phyloP scores from a whole-genome alignment of 2,113 vertebrate species.

The Jacana jacana region DNA sequence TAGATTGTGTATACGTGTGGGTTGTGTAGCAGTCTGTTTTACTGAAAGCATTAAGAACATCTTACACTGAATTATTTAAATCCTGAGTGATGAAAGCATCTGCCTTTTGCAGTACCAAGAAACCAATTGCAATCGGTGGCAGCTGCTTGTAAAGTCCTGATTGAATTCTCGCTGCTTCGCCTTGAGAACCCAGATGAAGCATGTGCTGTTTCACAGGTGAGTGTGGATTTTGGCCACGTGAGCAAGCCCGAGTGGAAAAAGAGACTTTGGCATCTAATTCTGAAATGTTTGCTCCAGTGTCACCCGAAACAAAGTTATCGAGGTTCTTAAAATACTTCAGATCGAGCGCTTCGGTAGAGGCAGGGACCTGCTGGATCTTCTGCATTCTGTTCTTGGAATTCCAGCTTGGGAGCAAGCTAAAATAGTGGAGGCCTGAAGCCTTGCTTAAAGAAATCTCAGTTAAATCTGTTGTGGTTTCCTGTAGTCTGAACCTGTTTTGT shows the following conservation, averaged over 20 bases:
- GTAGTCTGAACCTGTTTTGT: background rate
- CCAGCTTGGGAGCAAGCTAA: background rate
- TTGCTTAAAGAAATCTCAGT: background rate
- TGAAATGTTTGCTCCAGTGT: background rate
- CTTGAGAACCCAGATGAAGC: conserved; percentile 98
- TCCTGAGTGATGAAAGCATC: background rate
- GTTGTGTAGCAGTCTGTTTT: background rate
- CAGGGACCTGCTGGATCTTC: background rate
- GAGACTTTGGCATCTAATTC: background rate
- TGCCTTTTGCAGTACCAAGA: conserved; percentile 84
- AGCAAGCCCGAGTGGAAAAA: background rate
- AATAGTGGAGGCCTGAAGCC: background rate
- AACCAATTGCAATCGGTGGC: conserved; percentile 95
- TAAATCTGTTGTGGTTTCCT: background rate
- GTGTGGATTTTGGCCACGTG: background rate
- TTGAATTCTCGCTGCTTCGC: conserved; percentile 94
- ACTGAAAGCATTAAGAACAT: background rate
- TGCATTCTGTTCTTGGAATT: background rate
- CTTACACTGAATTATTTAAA: background rate
- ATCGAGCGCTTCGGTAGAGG: accelerated
- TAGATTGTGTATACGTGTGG: background rate
- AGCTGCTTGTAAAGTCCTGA: conserved; percentile 96
- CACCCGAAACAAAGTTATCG: background rate
- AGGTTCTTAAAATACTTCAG: background rate
- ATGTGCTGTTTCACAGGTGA: conserved; percentile 97